phyloP scores from a whole-genome alignment of 2,113 vertebrate species.

The Thalassoma bifasciatum region DNA sequence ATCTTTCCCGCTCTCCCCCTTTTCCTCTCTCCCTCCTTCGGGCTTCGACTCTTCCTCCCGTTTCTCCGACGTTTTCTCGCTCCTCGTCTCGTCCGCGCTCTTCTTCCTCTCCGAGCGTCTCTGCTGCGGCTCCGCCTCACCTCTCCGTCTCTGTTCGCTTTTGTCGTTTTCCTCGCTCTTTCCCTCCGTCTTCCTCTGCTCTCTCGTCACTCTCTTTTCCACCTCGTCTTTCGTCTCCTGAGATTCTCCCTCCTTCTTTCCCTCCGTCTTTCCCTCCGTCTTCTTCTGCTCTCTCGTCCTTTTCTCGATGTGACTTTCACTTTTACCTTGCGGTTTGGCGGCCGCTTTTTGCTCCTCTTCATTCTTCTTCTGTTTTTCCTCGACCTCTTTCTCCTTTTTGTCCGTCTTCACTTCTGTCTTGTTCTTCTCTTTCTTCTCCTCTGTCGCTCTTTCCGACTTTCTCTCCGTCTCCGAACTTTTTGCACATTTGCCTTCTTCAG shows the following conservation, averaged over 20 bases:
- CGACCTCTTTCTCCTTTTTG: not conserved
- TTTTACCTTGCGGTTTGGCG: too few relatives aligned
- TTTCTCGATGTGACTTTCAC: too few relatives aligned
- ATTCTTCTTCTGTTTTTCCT: not conserved
- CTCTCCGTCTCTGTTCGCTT: not conserved
- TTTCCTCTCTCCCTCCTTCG: not conserved
- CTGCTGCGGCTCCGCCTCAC: not conserved
- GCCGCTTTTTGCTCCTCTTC: too few relatives aligned
- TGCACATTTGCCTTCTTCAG: not conserved
- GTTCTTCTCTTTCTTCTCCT: not conserved
- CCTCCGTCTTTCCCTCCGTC: not conserved
- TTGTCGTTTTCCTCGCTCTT: not conserved
- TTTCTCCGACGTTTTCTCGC: not conserved
- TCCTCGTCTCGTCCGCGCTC: constrained; percentile 1
- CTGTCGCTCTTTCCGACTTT: not conserved
- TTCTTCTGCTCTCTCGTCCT: too few relatives aligned
- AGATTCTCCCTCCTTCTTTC: too few relatives aligned
- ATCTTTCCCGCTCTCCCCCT: not conserved
- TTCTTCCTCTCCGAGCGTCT: not conserved
- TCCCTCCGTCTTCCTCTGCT: too few relatives aligned
- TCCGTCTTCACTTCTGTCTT: not conserved
- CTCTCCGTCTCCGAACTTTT: not conserved
- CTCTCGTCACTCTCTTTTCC: too few relatives aligned
- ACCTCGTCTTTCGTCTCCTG: too few relatives aligned
- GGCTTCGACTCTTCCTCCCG: too few relatives aligned